Evolutionary conservation across 2,888 invertebrate species (phyloP).

Genomic region (Noctua fimbriata): DNA sequence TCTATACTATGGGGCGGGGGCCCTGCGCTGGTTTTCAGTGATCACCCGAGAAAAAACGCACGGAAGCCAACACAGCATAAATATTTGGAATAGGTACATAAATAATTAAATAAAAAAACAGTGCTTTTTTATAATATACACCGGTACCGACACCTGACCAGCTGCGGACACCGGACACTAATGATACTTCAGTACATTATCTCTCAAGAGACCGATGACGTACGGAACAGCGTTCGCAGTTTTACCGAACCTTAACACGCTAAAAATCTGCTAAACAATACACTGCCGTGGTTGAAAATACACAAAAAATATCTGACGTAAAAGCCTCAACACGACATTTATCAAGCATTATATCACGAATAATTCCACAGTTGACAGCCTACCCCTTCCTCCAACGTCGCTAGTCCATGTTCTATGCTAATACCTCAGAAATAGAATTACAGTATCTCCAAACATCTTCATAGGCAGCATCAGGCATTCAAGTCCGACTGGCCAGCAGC

Average conservation of each 20-base stretch:
- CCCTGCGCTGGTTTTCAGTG: too few relatives aligned
- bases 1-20: too few relatives aligned
- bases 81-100: too few relatives aligned
- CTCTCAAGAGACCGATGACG: background rate
- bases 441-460: constrained; percentile 37
- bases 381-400: background rate
- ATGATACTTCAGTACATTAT: background rate
- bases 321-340: background rate
- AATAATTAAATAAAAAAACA: too few relatives aligned
- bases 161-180: background rate
- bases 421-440: constrained; percentile 51
- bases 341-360: background rate
- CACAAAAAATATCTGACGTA: background rate
- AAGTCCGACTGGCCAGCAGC: constrained; percentile 54
- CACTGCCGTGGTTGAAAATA: background rate
- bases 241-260: background rate
- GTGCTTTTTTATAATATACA: too few relatives aligned
- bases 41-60: too few relatives aligned
- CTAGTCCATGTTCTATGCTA: constrained; percentile 26
- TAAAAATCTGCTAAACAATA: background rate
- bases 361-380: background rate
- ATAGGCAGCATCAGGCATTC: constrained; percentile 54
- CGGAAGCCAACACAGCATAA: too few relatives aligned
- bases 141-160: background rate
- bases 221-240: background rate